Evolutionary conservation across 1,140 invertebrate genomes (phyloP).

Genomic region (Globodera rostochiensis): DNA sequence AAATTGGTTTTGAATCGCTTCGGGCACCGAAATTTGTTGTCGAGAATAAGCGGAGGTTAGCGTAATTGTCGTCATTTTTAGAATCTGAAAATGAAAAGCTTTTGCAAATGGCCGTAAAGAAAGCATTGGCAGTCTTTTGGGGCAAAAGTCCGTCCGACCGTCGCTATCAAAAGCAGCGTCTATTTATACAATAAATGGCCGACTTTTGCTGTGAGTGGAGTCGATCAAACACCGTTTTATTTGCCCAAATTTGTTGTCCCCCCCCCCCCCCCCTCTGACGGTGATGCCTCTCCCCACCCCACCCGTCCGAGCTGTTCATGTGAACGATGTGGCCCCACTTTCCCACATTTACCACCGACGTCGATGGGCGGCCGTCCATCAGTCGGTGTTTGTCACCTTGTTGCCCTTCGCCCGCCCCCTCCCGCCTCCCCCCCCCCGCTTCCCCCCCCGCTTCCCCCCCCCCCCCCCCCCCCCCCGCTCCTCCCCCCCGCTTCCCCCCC

Average conservation of each 20-base stretch:
- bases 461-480: too few relatives aligned
- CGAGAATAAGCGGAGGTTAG: conserved; percentile 1
- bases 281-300: not conserved
- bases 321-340: not conserved
- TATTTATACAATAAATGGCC: too few relatives aligned
- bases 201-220: not conserved
- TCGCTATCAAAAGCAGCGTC: too few relatives aligned
- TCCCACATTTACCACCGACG: too few relatives aligned
- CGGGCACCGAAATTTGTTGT: conserved; percentile 40
- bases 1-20: conserved; percentile 49
- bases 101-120: not conserved
- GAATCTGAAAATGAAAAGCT: not conserved
- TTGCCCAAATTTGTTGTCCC: not conserved
- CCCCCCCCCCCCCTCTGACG: not conserved
- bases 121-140: not conserved
- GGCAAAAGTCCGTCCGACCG: not conserved
- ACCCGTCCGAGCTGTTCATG: not conserved
- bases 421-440: too few relatives aligned
- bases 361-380: too few relatives aligned
- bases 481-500: too few relatives aligned
- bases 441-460: too few relatives aligned
- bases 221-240: not conserved
- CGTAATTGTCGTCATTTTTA: conserved; percentile 20
- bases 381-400: too few relatives aligned
- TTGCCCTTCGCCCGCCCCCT: too few relatives aligned